Conservation (phyloP, 1,140 invertebrate species). For the Augochlora pura region DNA sequence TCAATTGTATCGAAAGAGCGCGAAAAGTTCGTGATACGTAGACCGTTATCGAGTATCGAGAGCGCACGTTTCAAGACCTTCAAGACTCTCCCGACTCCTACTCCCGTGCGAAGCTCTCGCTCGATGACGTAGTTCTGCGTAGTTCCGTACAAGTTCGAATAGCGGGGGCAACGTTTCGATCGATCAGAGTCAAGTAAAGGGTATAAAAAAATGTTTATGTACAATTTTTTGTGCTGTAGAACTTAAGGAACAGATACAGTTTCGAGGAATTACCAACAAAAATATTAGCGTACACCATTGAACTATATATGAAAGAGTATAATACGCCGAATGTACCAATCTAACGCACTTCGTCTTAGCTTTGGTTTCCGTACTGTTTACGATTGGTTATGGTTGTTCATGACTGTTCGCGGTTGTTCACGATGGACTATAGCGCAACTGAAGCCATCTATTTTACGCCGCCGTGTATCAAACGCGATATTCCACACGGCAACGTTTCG, state of each 20-base stretch:
- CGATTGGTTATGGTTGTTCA: too few relatives aligned
- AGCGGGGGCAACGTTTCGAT: slow-evolving; percentile 53
- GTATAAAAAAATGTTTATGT: background rate
- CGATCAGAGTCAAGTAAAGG: slow-evolving; percentile 26
- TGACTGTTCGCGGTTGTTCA: background rate
- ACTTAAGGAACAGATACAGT: background rate
- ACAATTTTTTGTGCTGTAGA: too few relatives aligned
- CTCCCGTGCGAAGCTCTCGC: slow-evolving; percentile 31
- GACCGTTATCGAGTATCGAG: background rate
- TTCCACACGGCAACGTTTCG: slow-evolving; percentile 42
- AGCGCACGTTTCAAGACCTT: slow-evolving; percentile 29
- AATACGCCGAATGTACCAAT: too few relatives aligned
- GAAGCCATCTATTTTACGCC: slow-evolving; percentile 14
- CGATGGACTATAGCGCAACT: too few relatives aligned
- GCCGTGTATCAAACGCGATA: slow-evolving; percentile 35
- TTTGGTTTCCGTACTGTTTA: background rate
- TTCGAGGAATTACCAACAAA: background rate
- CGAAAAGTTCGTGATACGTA: slow-evolving; percentile 30
- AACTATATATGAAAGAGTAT: too few relatives aligned
- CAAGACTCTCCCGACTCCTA: slow-evolving; percentile 19
- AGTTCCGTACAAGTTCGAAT: slow-evolving; percentile 39
- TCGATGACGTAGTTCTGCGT: slow-evolving; percentile 54
- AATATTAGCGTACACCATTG: background rate
- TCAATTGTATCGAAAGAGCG: slow-evolving; percentile 35
- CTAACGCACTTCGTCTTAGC: too few relatives aligned